These are phyloP conservation scores for Cantharis lateralis DNA, from an alignment of 2,888 invertebrate genomes.

Conservation along the genomic window DNA sequence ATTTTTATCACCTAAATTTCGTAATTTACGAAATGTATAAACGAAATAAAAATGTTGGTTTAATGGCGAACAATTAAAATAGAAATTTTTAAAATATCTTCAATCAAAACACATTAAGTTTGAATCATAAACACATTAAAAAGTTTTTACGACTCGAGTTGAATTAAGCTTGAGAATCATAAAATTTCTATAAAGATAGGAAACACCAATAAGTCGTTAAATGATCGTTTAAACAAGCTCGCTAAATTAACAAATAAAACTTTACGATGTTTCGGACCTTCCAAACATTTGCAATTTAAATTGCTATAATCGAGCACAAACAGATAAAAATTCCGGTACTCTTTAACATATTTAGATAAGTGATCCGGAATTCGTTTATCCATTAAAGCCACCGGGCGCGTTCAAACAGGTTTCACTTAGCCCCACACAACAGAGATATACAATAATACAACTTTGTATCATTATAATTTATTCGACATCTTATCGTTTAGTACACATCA, in stretches of 20 bases:
- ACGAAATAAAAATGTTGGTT: not conserved
- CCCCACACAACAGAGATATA: slow-evolving; percentile 20
- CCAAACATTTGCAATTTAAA: slow-evolving; percentile 24
- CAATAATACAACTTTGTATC: slow-evolving; percentile 29
- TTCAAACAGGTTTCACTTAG: slow-evolving; percentile 22
- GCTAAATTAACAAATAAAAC: slow-evolving; percentile 29
- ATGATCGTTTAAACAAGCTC: slow-evolving; percentile 29
- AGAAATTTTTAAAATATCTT: slow-evolving; percentile 21
- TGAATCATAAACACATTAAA: slow-evolving; percentile 28
- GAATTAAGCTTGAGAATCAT: slow-evolving; percentile 27
- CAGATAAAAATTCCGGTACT: slow-evolving; percentile 28
- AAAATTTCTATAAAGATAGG: slow-evolving; percentile 30
- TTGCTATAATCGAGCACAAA: slow-evolving; percentile 21
- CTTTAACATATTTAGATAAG: slow-evolving; percentile 25
- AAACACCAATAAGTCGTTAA: slow-evolving; percentile 31
- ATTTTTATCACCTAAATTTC: not conserved
- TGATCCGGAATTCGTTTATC: slow-evolving; percentile 14
- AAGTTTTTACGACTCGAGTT: slow-evolving; percentile 23
- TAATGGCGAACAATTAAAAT: slow-evolving; percentile 5
- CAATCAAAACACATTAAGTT: slow-evolving; percentile 20
- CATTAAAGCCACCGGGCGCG: slow-evolving; percentile 22
- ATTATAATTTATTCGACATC: slow-evolving; percentile 26
- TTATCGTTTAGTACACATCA: slow-evolving; percentile 23
- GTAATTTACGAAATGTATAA: not conserved
- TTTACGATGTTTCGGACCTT: slow-evolving; percentile 26